Conservation (phyloP, 2,113 vertebrate genomes). For the Psephotus haematonotus region DNA sequence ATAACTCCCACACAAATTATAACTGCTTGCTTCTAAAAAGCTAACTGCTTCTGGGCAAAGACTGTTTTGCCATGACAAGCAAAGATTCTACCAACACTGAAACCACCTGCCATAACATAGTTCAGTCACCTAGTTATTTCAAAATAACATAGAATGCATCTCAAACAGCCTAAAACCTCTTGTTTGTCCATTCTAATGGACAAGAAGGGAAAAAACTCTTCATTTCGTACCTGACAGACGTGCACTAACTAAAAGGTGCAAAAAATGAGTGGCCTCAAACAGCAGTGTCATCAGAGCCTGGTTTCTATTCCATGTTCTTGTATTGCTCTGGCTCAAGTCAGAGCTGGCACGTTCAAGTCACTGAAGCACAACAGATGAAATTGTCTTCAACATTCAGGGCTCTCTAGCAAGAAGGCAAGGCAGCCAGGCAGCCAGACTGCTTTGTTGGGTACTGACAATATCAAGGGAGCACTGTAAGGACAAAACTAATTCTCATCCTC, state of each 20-base stretch:
- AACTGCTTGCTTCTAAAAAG: not conserved
- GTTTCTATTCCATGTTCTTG: not conserved
- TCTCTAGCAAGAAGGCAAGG: not conserved
- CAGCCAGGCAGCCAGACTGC: not conserved
- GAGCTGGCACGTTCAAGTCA: not conserved
- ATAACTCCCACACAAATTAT: not conserved
- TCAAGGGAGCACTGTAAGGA: not conserved
- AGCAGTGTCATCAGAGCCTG: not conserved
- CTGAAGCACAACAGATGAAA: not conserved
- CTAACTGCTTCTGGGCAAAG: not conserved
- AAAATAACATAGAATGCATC: fast-evolving
- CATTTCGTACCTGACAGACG: not conserved
- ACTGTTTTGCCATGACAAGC: not conserved
- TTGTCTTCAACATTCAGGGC: not conserved
- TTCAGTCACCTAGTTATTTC: not conserved
- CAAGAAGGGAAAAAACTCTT: not conserved
- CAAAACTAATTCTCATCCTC: not conserved
- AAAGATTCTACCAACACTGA: not conserved
- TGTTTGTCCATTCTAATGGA: not conserved
- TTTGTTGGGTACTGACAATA: not conserved
- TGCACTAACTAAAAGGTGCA: not conserved
- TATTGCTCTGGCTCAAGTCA: not conserved
- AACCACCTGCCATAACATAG: not conserved
- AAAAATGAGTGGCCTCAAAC: not conserved
- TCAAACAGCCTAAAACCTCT: not conserved